Evolutionary conservation across 2,113 vertebrate species (phyloP).

Genomic region (Cyanistes caeruleus): DNA sequence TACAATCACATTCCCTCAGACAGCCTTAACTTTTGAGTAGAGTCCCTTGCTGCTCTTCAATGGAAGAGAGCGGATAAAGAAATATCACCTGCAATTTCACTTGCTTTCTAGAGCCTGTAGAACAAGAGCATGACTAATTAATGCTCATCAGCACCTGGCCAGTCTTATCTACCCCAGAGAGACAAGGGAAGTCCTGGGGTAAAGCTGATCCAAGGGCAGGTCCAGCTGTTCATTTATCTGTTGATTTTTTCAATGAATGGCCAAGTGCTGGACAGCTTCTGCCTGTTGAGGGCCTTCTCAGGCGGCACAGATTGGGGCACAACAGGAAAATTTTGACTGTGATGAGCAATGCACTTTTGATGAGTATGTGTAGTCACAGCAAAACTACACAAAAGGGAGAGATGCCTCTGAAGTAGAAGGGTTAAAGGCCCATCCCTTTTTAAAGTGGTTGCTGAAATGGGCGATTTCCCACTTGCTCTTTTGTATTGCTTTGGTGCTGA

Average conservation of each 20-base stretch:
- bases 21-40: background rate
- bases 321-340: background rate
- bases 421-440: background rate
- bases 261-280: background rate
- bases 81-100: background rate
- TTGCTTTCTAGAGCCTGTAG: background rate
- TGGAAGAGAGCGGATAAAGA: background rate
- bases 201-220: background rate
- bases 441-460: background rate
- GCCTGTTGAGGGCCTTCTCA: background rate
- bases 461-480: background rate
- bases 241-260: background rate
- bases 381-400: background rate
- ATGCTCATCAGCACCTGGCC: background rate
- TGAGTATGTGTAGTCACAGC: background rate
- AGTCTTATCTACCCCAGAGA: background rate
- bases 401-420: background rate
- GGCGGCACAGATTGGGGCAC: background rate
- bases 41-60: background rate
- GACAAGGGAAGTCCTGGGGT: rapidly evolving
- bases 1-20: background rate
- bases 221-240: background rate
- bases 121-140: too few relatives aligned
- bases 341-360: background rate
- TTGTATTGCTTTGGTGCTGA: background rate